Evolutionary conservation across 2,888 invertebrate species (phyloP).

Genomic region (Globia sparganii): DNA sequence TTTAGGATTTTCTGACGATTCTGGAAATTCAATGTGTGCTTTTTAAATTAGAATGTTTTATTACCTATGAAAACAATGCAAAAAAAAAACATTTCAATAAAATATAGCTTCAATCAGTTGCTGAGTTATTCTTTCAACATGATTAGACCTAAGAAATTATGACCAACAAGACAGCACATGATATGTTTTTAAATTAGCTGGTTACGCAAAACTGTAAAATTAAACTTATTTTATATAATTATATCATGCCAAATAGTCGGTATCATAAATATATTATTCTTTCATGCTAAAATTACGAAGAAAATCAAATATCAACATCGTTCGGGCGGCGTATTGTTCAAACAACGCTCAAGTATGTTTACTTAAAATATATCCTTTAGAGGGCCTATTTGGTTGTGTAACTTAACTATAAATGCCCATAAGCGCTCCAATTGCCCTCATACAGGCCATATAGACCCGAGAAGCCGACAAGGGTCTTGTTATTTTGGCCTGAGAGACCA

Average conservation of each 20-base stretch:
- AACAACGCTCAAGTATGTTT: constrained; percentile 86
- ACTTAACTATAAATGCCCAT: constrained; percentile 79
- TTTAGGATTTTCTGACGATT: constrained; percentile 42
- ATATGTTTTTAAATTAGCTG: constrained; percentile 1
- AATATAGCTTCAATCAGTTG: constrained; percentile 19
- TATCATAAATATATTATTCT: constrained; percentile 33
- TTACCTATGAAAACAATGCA: constrained; percentile 23
- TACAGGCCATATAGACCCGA: constrained; percentile 69
- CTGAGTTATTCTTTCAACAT: constrained; percentile 41
- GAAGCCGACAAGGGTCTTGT: constrained; percentile 78
- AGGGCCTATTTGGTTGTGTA: constrained; percentile 78
- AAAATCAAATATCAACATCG: constrained; percentile 76
- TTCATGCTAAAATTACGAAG: constrained; percentile 26
- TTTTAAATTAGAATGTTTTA: no score
- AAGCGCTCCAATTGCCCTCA: constrained; percentile 81
- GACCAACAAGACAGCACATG: constrained; percentile 3
- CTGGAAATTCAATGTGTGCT: constrained; percentile 43
- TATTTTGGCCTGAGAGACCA: constrained; percentile 70
- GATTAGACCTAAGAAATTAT: constrained; percentile 15
- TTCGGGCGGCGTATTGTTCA: constrained; percentile 68
- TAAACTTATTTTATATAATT: not conserved
- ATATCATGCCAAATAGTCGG: not conserved
- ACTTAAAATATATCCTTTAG: constrained; percentile 86
- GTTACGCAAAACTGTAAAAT: constrained; percentile 37
- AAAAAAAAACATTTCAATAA: constrained; percentile 33